Evolutionary conservation across 2,113 vertebrate genomes (phyloP).

Genomic region (Chauna torquata): DNA sequence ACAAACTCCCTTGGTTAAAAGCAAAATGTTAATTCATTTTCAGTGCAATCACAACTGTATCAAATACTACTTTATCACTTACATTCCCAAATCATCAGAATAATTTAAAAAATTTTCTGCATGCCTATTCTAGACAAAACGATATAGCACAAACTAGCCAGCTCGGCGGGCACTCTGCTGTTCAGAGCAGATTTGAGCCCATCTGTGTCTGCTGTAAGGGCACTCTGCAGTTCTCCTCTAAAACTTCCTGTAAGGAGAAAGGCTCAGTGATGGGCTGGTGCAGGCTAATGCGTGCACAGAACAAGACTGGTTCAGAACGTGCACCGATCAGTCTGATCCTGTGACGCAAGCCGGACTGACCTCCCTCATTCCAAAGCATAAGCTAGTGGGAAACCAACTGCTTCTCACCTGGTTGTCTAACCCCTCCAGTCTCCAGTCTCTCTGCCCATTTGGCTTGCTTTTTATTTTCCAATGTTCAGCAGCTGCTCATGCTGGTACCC

Average conservation of each 20-base stretch:
- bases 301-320: not conserved
- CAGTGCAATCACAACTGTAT: not conserved
- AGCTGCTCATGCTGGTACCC: not conserved
- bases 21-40: not conserved
- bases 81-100: not conserved
- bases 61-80: not conserved
- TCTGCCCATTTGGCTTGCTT: not conserved
- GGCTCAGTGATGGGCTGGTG: not conserved
- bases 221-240: not conserved
- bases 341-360: not conserved
- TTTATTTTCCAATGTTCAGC: not conserved
- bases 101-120: not conserved
- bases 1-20: not conserved
- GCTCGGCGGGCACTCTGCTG: too few species aligned
- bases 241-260: not conserved
- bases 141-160: not conserved
- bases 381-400: not conserved
- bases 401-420: not conserved
- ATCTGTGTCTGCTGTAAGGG: not conserved
- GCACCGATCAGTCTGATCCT: not conserved
- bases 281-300: not conserved
- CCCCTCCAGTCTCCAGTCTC: too few species aligned
- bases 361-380: not conserved
- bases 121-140: not conserved
- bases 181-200: not conserved